These are phyloP conservation scores for Orussus abietinus DNA, from an alignment of 1,140 invertebrate genomes.

Conservation along the genomic window DNA sequence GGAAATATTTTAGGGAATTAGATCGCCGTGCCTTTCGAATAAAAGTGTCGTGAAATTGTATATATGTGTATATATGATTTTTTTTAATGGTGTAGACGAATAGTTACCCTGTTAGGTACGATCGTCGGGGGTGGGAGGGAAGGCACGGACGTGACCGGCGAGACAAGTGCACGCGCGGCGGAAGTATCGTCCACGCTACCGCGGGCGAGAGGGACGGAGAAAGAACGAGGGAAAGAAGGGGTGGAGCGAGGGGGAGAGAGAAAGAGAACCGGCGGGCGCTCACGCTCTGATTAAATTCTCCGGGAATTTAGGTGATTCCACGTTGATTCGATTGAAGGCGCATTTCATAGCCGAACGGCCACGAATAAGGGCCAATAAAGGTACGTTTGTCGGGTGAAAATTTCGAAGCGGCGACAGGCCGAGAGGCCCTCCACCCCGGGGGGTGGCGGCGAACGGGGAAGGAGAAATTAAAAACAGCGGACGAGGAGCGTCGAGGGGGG, in stretches of 20 bases:
- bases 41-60: too few species aligned
- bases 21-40: too few species aligned
- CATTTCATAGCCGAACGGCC: slow-evolving; percentile 39
- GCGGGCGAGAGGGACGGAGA: slow-evolving; percentile 13
- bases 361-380: slow-evolving; percentile 39
- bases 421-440: too few species aligned
- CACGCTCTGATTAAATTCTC: slow-evolving; percentile 41
- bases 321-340: slow-evolving; percentile 40
- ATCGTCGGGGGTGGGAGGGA: too few species aligned
- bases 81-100: too few species aligned
- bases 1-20: too few species aligned
- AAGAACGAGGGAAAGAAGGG: neutral
- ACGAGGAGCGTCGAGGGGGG: too few species aligned
- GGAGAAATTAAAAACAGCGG: too few species aligned
- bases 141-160: slow-evolving; percentile 32
- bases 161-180: slow-evolving; percentile 23
- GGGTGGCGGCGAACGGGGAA: neutral
- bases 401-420: too few species aligned
- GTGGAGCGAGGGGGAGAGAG: slow-evolving; percentile 17
- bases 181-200: slow-evolving; percentile 32
- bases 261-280: slow-evolving; percentile 10
- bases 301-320: slow-evolving; percentile 38
- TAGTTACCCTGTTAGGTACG: too few species aligned
- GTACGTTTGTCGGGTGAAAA: slow-evolving; percentile 27
- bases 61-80: too few species aligned